Conservation (phyloP, 1,140 invertebrate species). For the Ceratina calcarata region DNA sequence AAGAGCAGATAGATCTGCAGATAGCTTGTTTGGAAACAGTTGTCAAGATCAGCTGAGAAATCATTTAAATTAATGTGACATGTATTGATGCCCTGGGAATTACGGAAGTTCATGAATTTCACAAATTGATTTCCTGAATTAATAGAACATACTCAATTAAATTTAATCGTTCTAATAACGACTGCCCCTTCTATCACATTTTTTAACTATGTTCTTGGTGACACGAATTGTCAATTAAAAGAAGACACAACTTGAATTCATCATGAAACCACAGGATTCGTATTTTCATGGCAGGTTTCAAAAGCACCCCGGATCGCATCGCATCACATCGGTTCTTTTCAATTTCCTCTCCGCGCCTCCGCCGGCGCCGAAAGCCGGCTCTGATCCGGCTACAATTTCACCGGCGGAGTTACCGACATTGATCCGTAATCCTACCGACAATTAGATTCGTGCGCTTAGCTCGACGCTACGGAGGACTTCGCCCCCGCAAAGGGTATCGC, state of each 20-base stretch:
- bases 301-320: not conserved
- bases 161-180: too few relatives aligned
- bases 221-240: not conserved
- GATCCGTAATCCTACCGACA: constrained; percentile 55
- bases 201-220: too few relatives aligned
- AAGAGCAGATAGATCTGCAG: too few relatives aligned
- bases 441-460: constrained; percentile 50
- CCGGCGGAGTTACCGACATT: constrained; percentile 35
- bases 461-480: not conserved
- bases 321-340: constrained; percentile 9
- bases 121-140: too few relatives aligned
- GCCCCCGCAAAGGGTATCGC: constrained; percentile 49
- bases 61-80: too few relatives aligned
- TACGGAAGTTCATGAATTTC: too few relatives aligned
- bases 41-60: too few relatives aligned
- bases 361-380: not conserved
- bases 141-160: too few relatives aligned
- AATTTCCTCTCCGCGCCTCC: constrained; percentile 38
- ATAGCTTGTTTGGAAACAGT: too few relatives aligned
- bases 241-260: not conserved
- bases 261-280: not conserved
- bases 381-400: constrained; percentile 55
- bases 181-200: too few relatives aligned
- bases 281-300: not conserved
- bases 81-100: too few relatives aligned